phyloP scores from a whole-genome alignment of 2,113 vertebrate genomes.

The Ptilonorhynchus violaceus region DNA sequence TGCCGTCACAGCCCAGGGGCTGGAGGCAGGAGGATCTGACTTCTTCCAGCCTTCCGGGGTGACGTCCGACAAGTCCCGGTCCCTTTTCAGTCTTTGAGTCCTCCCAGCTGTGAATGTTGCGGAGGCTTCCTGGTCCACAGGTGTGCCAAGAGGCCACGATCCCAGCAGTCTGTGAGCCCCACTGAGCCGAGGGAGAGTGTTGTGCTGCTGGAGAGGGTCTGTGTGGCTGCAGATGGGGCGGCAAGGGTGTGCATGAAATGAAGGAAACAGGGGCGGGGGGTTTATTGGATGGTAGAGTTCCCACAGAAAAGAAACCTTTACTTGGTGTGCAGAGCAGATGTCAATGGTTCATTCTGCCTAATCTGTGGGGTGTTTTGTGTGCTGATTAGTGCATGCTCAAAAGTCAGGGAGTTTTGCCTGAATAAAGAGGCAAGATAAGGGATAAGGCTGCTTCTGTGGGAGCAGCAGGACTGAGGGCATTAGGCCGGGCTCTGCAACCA shows the following conservation, averaged over 20 bases:
- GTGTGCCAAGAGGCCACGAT: not conserved
- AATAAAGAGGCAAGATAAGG: not conserved
- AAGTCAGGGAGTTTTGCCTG: not conserved
- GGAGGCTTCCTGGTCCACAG: not conserved
- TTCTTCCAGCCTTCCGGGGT: conserved; percentile 20
- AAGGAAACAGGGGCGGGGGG: accelerated
- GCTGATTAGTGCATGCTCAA: accelerated
- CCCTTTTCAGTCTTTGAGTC: not conserved
- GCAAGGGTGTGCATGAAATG: not conserved
- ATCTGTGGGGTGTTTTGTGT: not conserved
- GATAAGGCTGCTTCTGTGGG: not conserved
- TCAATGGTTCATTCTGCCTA: accelerated
- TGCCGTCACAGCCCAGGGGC: not conserved
- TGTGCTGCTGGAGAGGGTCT: accelerated
- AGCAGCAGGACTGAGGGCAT: not conserved
- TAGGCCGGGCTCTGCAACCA: accelerated
- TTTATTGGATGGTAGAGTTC: not conserved
- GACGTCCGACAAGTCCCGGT: not conserved
- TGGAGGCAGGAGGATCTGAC: conserved; percentile 8
- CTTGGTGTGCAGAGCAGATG: not conserved
- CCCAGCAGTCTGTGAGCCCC: accelerated
- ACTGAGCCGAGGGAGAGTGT: accelerated
- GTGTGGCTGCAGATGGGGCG: accelerated
- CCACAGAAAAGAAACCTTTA: not conserved
- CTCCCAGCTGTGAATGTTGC: not conserved